Percentiles rank a stretch among this genome's conserved stretches.
Evolutionary conservation across 1,140 invertebrate species (phyloP).

Genomic region (Dendroctonus valens): DNA sequence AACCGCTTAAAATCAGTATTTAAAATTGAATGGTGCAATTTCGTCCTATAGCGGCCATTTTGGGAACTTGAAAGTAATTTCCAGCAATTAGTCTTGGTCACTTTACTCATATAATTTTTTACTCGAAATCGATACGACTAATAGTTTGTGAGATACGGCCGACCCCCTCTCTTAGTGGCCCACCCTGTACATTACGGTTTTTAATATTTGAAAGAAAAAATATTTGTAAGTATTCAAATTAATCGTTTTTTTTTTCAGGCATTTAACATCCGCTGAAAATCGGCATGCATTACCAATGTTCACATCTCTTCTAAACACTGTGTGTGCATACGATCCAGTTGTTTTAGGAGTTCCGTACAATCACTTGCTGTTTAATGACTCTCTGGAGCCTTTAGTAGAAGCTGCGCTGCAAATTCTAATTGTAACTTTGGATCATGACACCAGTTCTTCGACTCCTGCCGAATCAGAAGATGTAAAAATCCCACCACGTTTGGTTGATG

Average conservation of each 20-base stretch:
- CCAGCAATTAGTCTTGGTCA: too few relatives aligned
- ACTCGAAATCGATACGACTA: too few relatives aligned
- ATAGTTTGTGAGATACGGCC: too few relatives aligned
- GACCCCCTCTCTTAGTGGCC: too few relatives aligned
- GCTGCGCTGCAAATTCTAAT: constrained; percentile 94
- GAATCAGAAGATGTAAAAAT: constrained; percentile 50
- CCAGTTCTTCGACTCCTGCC: constrained; percentile 50
- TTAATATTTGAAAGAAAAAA: neutral
- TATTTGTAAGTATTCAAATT: neutral
- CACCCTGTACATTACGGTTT: neutral
- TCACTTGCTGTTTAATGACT: constrained; percentile 94
- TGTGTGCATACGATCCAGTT: constrained; percentile 97
- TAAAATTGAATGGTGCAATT: too few relatives aligned
- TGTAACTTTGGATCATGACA: constrained; percentile 92
- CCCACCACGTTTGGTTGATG: constrained; percentile 2
- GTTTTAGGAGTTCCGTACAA: constrained; percentile 97
- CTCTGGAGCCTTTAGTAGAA: constrained; percentile 92
- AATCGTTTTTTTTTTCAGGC: constrained; percentile 47
- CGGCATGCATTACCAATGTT: constrained; percentile 95
- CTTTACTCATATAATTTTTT: too few relatives aligned
- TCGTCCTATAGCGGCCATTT: too few relatives aligned
- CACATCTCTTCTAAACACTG: constrained; percentile 95
- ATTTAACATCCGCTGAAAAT: constrained; percentile 66
- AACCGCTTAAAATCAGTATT: too few relatives aligned
- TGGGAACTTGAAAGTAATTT: too few relatives aligned